Base-by-base conservation (phyloP, 2,888 invertebrate genomes). In the Ptycholaimellus sp. region DNA sequence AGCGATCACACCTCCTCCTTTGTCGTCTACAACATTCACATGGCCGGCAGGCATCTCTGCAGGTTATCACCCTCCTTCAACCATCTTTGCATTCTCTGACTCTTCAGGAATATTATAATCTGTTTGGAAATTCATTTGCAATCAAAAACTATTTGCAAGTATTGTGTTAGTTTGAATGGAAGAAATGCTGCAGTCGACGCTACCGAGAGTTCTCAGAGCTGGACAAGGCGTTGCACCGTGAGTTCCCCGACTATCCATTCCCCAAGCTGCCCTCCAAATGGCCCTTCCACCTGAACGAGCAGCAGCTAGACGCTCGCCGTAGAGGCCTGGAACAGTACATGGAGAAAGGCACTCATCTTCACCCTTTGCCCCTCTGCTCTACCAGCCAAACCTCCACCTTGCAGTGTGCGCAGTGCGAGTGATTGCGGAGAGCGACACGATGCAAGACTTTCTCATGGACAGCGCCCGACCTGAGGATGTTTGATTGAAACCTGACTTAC, bases 251-350 rank as follows among this genome's bases (percentile, higher is more conserved):
- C 40, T 57, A 93, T 82, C 60, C 79, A 74, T 61, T 96, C 59
- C 96, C 96, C 0, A 87, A 87, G 63, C 62, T 96, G 49, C 96
- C 96, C 0, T 85, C 90, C 40, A 96, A 96, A 64, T 93, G 93
- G 83, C 85, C 87, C 38, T 93, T 96, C 60, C 75, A 76, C n/a
- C 57, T 96, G 51, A 85, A 81, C 58, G 93, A 96, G 55, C 93
- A 93, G 58, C 93, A 96, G 59, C 64, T 96, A 42, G 96, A 99
- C 61, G 74, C 80, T 0, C 68, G 96, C 42, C 69, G 96, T 44
- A 70, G 93, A 46, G 87, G 87, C 2, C 68, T 96, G 32, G 96
- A 96, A 61, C 82, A 82, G 63, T 96, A 93, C 68, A 68, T 96
- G 58, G 96, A 96, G 63, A 82, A 87, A 68, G 59, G 64, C 63